Evolutionary conservation across 2,113 vertebrate genomes (phyloP), one percentile per base, ranked within the genome.

Genomic region (Oceanites oceanicus): DNA sequence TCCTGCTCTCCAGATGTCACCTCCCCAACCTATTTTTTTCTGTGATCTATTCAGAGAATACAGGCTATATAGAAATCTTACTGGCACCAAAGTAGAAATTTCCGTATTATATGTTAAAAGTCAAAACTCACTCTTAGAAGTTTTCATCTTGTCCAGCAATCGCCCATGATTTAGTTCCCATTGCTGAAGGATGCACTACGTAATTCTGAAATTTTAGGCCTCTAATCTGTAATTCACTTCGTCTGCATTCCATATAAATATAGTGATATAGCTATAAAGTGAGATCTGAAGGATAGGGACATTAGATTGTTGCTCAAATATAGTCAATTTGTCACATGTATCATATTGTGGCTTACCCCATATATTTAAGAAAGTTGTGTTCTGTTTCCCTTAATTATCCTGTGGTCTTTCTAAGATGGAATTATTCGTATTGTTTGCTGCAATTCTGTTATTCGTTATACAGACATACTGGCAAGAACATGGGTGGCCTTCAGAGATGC

Each of bases 401-500:
- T 68, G 53, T 58, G 49, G 65, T 82, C 79, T 74, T 92, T 86
- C 42, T 84, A 63, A 78, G 30, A 84, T 22, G 20, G 55, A 86
- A 62, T 88, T 66, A 67, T 86, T 80, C 0, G 0, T 52, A 55
- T 72, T 84, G 53, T 90, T 53, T 73, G 19, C 67, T 80, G 38
- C 80, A 94, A 58, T 94, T 94, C 72, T 95, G 42, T 86, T 88
- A 45, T 26, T 94, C 6, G 19, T 92, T 94, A 68, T 13, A 45
- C 0, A 4, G 32, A 47, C 21, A 67, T 74, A 36, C 59, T 87
- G 52, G 7, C 52, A 67, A 63, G 79, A 92, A n/a, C 47, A 63
- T 55, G 76, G 50, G 91, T 92, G 80, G 86, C 79, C 68, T 71
- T 89, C 11, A 58, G 55, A 83, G 67, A 73, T 62, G 29, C 50